Conservation (phyloP, 2,888 invertebrate species). For the Teleiodes luculella region DNA sequence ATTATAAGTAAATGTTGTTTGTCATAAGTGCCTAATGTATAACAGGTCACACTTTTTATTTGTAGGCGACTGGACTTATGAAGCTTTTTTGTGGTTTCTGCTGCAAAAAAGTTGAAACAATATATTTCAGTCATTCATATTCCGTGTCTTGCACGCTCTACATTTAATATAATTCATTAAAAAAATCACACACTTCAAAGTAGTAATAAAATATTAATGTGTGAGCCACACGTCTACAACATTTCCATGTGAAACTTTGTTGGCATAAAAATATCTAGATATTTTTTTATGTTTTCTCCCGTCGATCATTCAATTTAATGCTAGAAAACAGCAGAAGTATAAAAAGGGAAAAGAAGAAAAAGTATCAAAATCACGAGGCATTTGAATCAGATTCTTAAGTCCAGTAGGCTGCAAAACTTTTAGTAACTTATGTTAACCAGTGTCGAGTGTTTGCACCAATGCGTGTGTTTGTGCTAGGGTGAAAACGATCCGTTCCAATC, state of each 20-base stretch:
- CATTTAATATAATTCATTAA: too few relatives aligned
- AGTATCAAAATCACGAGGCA: too few relatives aligned
- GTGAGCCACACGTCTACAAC: too few relatives aligned
- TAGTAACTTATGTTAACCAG: slow-evolving; percentile 30
- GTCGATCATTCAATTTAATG: too few relatives aligned
- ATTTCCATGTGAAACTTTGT: too few relatives aligned
- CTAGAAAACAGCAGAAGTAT: too few relatives aligned
- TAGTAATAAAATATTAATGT: too few relatives aligned
- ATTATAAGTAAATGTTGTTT: background rate
- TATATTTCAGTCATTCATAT: too few relatives aligned
- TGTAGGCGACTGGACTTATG: background rate
- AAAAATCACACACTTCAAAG: too few relatives aligned
- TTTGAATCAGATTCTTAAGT: too few relatives aligned
- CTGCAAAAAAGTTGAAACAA: background rate
- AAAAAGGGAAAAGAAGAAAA: background rate
- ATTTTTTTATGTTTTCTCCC: background rate
- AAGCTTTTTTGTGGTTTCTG: background rate
- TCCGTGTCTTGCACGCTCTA: too few relatives aligned
- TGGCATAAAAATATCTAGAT: background rate
- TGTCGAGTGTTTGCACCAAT: slow-evolving; percentile 68
- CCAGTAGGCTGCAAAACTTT: background rate
- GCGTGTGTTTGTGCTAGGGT: slow-evolving; percentile 72
- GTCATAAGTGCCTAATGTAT: slow-evolving; percentile 1
- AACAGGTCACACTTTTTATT: slow-evolving; percentile 6
- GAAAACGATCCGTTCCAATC: slow-evolving; percentile 77